These are phyloP conservation scores for Galemys pyrenaicus DNA, from an alignment of 2,113 vertebrate species.

Conservation along the genomic window DNA sequence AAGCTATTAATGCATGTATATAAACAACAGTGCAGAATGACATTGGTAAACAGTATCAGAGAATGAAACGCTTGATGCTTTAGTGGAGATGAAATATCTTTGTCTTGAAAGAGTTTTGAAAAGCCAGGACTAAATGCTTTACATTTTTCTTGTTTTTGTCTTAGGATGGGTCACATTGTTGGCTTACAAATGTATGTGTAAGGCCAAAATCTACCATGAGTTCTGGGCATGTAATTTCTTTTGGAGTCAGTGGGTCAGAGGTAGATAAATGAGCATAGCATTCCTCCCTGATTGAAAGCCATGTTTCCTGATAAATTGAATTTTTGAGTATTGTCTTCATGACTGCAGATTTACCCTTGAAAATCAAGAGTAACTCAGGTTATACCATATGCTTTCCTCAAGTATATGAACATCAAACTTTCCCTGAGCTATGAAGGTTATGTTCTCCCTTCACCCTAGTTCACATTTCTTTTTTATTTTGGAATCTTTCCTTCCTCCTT, in stretches of 20 bases:
- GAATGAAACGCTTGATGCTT: constrained; percentile 56
- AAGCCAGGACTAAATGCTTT: constrained; percentile 58
- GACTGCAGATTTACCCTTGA: neutral
- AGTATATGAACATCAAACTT: neutral
- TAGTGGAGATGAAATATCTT: constrained; percentile 55
- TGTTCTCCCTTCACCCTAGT: neutral
- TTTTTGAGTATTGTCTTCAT: constrained; percentile 24
- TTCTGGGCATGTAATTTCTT: constrained; percentile 42
- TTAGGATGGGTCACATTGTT: constrained; percentile 48
- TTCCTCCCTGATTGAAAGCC: neutral
- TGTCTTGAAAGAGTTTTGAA: constrained; percentile 56
- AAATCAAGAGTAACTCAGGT: constrained; percentile 14
- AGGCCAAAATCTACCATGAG: constrained; percentile 45
- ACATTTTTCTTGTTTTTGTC: constrained; percentile 75
- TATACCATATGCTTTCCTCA: neutral
- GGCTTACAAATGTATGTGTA: constrained; percentile 45
- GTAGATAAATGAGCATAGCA: neutral
- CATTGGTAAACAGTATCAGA: neutral
- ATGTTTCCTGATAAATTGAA: constrained; percentile 31
- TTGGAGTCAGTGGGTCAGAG: constrained; percentile 12
- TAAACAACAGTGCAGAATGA: neutral
- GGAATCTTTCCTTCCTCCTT: neutral
- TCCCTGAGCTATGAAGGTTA: neutral
- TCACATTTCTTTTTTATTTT: neutral
- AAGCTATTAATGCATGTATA: constrained; percentile 37